Evolutionary conservation across 2,888 invertebrate genomes (phyloP).

Genomic region (Drosophila tanythrix): DNA sequence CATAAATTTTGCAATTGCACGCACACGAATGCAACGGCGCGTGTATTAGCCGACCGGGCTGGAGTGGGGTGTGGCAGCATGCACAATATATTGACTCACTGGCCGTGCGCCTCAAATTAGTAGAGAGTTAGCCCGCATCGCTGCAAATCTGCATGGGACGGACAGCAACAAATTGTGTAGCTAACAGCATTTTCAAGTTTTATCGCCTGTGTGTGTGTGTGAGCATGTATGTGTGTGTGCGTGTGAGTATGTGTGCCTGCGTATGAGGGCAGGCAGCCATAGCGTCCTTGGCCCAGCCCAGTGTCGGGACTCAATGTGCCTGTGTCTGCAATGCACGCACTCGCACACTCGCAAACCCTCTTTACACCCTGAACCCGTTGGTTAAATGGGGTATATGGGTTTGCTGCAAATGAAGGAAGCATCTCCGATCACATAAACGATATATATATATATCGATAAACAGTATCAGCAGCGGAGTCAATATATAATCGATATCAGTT

Average conservation of each 20-base stretch:
- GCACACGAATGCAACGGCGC: slow-evolving; percentile 61
- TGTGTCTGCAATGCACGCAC: slow-evolving; percentile 17
- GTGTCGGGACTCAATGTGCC: slow-evolving; percentile 34
- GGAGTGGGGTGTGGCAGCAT: slow-evolving; percentile 1
- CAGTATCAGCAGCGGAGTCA: background rate
- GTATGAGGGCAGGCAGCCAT: slow-evolving; percentile 11
- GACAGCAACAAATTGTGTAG: slow-evolving; percentile 79
- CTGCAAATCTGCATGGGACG: slow-evolving; percentile 62
- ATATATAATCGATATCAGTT: background rate
- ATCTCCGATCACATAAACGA: background rate
- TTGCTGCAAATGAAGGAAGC: background rate
- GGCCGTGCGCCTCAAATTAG: slow-evolving; percentile 69
- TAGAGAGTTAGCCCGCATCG: slow-evolving; percentile 22
- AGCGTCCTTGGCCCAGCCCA: slow-evolving; percentile 76
- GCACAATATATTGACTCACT: slow-evolving; percentile 59
- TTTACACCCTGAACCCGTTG: background rate
- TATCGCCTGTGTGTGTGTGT: slow-evolving; percentile 58
- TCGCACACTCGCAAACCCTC: background rate
- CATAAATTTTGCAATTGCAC: slow-evolving; percentile 81
- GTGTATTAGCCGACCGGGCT: slow-evolving; percentile 34
- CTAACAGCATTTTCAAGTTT: slow-evolving; percentile 81
- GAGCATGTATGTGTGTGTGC: slow-evolving; percentile 6
- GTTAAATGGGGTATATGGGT: background rate
- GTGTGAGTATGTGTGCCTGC: background rate
- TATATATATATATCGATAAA: background rate